Evolutionary conservation across 2,797 vertebrate genomes (phyloP).

Genomic region (Arremon brunneinucha): DNA sequence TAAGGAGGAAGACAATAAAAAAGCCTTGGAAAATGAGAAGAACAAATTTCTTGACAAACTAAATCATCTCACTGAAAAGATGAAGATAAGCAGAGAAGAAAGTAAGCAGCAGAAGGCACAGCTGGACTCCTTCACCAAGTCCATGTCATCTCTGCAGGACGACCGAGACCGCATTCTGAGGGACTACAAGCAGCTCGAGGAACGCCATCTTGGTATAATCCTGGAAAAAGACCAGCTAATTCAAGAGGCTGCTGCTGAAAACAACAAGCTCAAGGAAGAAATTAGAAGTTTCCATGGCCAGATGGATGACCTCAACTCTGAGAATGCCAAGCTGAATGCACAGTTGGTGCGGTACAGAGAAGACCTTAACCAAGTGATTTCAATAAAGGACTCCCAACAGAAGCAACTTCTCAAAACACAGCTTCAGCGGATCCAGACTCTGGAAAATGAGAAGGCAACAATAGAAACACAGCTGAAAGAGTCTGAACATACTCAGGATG

Average conservation of each 20-base stretch:
- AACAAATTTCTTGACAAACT: slow-evolving; percentile 75
- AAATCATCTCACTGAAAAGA: slow-evolving; percentile 73
- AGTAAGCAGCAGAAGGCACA: slow-evolving; percentile 79
- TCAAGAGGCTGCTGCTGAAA: slow-evolving; percentile 92
- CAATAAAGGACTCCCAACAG: slow-evolving; percentile 95
- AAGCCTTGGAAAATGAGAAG: slow-evolving; percentile 80
- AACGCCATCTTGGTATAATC: slow-evolving; percentile 84
- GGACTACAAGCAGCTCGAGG: slow-evolving; percentile 91
- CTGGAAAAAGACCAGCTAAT: slow-evolving; percentile 92
- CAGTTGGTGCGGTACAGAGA: slow-evolving; percentile 88
- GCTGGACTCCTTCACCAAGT: slow-evolving; percentile 89
- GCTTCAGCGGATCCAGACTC: slow-evolving; percentile 76
- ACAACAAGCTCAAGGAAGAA: slow-evolving; percentile 91
- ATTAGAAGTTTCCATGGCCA: slow-evolving; percentile 83
- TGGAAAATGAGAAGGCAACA: slow-evolving; percentile 79
- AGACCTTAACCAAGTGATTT: slow-evolving; percentile 90
- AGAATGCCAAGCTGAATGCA: slow-evolving; percentile 90
- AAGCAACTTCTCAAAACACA: slow-evolving; percentile 87
- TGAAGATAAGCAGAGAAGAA: slow-evolving; percentile 79
- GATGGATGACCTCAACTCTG: slow-evolving; percentile 91
- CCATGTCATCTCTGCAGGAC: slow-evolving; percentile 95
- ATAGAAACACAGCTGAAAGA: slow-evolving; percentile 69
- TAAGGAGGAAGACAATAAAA: slow-evolving; percentile 76
- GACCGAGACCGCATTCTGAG: slow-evolving; percentile 87
- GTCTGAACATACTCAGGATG: slow-evolving; percentile 42